Evolutionary conservation across 2,113 vertebrate genomes (phyloP), one percentile per base, ranked within the genome.

Genomic region (Leuciscus idus): DNA sequence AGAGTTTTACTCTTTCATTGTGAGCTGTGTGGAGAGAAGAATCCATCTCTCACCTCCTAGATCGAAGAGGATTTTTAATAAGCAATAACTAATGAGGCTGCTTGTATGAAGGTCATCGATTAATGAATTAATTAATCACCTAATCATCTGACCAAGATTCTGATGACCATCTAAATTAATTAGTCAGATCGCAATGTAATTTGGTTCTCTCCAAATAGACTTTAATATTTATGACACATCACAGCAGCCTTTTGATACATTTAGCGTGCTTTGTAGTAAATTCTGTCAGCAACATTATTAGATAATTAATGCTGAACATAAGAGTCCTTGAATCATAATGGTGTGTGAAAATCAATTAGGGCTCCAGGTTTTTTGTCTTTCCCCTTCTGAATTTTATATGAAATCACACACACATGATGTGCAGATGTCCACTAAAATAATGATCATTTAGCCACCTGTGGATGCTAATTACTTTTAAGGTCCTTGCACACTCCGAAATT

Each of bases 311-410:
- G 59, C 36, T 66, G 15, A 64, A 81, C 39, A 30, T 81, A 81
- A 64, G 59, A 81, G 59, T 62, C 78, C 36, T 64, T 64, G 36
- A 81, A 64, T 48, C 39, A 66, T 52, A 70, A 82, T 55, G 30
- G 64, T 70, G 26, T 70, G 81, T 82, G 28, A 52, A 82, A 82
- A 82, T 82, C 62, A 82, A 52, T 82, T 70, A 82, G 46, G 4
- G 39, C n/a, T 48, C 61, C 61, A 66, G 43, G 46, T 66, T 30
- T 72, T 74, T 48, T 3, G 11, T 4, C 21, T 59, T 36, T 36
- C 33, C 78, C 36, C 7, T 39, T 80, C 28, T 39, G 23, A 28
- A 46, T 62, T 61, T 50, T 46, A 26, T n/a, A 81, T 43, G 26
- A 64, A 64, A 28, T 21, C 2, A 9, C 33, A 43, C 59, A 46